Evolutionary conservation across 2,797 vertebrate genomes (phyloP), one percentile per base, ranked within the genome.

Genomic region (Rhinichthys osculus): DNA sequence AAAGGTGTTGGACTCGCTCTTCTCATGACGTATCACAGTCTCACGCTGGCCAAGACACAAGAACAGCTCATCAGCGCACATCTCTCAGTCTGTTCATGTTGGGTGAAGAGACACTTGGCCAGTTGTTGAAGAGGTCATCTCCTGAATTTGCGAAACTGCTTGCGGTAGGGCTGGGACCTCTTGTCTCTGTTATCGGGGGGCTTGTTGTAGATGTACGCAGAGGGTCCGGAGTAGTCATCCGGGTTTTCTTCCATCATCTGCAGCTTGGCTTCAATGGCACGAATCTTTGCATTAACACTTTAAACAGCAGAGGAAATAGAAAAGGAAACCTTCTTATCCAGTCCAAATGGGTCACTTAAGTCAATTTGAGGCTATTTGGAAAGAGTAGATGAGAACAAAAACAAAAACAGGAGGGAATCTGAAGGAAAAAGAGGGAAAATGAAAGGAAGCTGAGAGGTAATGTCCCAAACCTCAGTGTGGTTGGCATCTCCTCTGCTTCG

Each of bases 191-290:
- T 98, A 88, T 99, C 97, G 0, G 96, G 95, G 0, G 98, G 96
- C 87, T 98, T 99, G 94, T 99, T 98, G 94, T 99, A 98, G 77
- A 97, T 95, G 89, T 99, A 98, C 21, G 97, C 94, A 0, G 97
- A 97, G 0, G 97, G 97, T 23, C 96, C 97, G 0, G 97, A 93
- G 78, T 96, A 97, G 89, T 98, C 95, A 0, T 99, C 98, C 5
- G 97, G 97, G 82, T 99, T 99, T 90, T 99, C 97, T 67, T 98
- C 97, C 98, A 99, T 99, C 97, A 99, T 99, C 93, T 98, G 98
- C 89, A 99, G 97, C 94, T 99, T 99, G 86, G 98, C 97, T 93
- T 99, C 98, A 50, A 99, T 99, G 91, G 98, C 98, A 86, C 98
- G 97, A 90, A 99, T 99, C 93, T 99, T 99, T 10, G 97, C 98